Base-by-base conservation (phyloP, 2,888 invertebrate genomes). In the Plemyria rubiginata region DNA sequence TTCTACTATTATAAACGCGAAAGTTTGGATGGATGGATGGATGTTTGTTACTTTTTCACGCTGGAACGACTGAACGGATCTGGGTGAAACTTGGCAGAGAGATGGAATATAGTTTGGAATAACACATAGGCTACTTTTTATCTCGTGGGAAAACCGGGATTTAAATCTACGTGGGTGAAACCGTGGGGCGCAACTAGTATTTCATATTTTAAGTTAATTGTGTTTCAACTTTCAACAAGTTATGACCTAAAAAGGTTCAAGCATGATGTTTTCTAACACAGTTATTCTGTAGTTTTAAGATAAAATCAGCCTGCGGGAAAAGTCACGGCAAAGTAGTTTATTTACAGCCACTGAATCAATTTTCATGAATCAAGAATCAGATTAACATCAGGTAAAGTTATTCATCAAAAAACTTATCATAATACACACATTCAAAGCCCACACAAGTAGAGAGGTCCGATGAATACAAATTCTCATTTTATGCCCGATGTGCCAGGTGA, bases 391-490 rank as follows among this genome's bases (percentile, higher is more conserved):
- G 49, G 49, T 49, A 52, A 40, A n/a, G 32, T 55, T 59, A 64
- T 64, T 60, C 60, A 64, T 60, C 56, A 36, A 57, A 56, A 16
- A 32, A 15, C 40, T 60, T 54, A 60, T 15, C 60, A 53, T 64
- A 60, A 60, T 60, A 60, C 53, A 13, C 45, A 41, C 38, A 60
- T 60, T 53, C 54, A 60, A 56, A 64, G 29, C 55, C 60, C n/a
- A 45, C 60, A 56, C 43, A 59, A 56, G 53, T 55, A 40, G 28
- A 54, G 45, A 51, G 51, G 45, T 46, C 54, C 49, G 60, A 40
- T 41, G 66, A 75, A 73, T 70, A 65, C 56, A 53, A 73, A 70
- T 74, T 70, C 72, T 67, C 70, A 72, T 75, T 75, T 74, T 70
- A 72, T 70, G 60, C 69, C 38, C 59, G 51, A 62, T 64, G 62